phyloP scores from a whole-genome alignment of 2,797 vertebrate species.

The Acrossocheilus wenchowensis region DNA sequence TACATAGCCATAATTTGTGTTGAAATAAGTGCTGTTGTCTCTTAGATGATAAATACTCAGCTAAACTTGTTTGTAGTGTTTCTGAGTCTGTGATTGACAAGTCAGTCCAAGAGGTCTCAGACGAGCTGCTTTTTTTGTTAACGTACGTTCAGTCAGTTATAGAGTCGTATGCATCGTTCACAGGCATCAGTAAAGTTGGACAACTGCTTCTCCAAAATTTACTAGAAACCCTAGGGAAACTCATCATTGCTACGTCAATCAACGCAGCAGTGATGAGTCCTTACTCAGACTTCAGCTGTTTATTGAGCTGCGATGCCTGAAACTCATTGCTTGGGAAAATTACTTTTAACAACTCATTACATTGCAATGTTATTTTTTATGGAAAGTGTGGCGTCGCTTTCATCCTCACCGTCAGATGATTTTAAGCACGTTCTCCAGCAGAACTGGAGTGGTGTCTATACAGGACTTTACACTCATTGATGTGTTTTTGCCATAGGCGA shows the following conservation, averaged over 20 bases:
- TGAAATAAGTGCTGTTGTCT: background rate
- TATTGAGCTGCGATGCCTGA: background rate
- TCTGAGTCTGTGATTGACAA: background rate
- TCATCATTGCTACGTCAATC: background rate
- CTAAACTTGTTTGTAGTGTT: background rate
- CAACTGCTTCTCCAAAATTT: background rate
- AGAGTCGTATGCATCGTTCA: background rate
- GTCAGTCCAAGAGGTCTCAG: background rate
- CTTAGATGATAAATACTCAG: background rate
- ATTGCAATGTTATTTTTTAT: background rate
- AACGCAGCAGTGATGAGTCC: conserved; percentile 2
- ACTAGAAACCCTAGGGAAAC: background rate
- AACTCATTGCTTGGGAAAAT: background rate
- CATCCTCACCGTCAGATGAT: background rate
- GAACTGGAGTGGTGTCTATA: background rate
- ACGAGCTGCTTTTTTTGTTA: background rate
- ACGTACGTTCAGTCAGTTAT: background rate
- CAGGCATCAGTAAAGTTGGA: background rate
- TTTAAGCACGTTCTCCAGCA: background rate
- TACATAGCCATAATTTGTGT: background rate
- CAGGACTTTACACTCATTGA: background rate
- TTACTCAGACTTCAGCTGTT: background rate
- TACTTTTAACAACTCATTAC: background rate
- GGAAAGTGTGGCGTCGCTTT: background rate
- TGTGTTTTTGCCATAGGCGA: background rate